Conservation (phyloP, 2,888 invertebrate genomes). For the Ashinkailepas kermadecensis region DNA sequence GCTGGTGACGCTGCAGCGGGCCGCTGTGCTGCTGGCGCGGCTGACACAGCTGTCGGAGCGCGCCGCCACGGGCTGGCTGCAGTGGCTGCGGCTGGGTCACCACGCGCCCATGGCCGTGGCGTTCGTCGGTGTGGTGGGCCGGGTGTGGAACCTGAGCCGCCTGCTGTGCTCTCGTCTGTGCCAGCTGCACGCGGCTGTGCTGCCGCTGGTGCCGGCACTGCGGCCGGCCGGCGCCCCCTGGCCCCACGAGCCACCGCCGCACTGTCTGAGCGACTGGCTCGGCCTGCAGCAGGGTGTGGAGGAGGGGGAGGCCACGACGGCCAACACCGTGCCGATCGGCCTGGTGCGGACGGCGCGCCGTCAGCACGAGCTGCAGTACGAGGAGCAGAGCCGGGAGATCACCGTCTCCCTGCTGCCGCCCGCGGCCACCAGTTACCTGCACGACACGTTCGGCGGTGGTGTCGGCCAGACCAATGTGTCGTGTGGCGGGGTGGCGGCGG, state of each 20-base stretch:
- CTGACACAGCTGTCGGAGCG: conserved; percentile 13
- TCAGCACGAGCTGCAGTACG: neutral
- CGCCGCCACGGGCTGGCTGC: neutral
- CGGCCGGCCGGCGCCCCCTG: neutral
- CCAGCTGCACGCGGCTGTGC: neutral
- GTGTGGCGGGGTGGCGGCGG: neutral
- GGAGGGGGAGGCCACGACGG: neutral
- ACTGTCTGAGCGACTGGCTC: neutral
- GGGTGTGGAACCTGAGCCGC: neutral
- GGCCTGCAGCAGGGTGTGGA: neutral
- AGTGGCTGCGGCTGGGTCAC: conserved; percentile 39
- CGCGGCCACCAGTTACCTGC: neutral
- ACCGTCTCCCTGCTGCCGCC: neutral
- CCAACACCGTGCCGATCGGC: neutral
- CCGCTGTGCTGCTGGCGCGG: neutral
- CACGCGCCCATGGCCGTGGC: neutral
- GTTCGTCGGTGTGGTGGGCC: neutral
- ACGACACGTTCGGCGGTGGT: neutral
- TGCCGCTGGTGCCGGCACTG: neutral
- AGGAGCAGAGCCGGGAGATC: neutral
- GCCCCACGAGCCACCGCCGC: neutral
- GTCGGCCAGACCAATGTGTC: neutral
- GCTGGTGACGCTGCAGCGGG: neutral
- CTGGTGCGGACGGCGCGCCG: neutral
- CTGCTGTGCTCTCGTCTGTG: neutral